Percentiles rank a stretch among this genome's conserved stretches.
phyloP scores from a whole-genome alignment of 2,113 vertebrate genomes.

The Phoenicopterus ruber region DNA sequence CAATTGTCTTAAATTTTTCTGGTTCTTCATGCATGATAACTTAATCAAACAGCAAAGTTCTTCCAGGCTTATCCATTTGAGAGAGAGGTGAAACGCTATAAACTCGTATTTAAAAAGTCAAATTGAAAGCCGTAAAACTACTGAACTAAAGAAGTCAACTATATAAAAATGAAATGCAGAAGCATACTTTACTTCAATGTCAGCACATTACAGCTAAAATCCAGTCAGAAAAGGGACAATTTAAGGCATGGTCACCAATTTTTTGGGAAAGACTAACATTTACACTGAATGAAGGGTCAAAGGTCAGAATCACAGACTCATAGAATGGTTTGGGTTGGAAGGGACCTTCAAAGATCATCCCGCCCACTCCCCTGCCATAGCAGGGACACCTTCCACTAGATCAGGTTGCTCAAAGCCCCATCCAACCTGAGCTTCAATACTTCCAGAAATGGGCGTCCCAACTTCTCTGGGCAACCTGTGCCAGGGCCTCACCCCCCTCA shows the following conservation, averaged over 20 bases:
- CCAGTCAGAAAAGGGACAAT: neutral
- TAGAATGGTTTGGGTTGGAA: neutral
- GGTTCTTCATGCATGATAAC: conserved; percentile 61
- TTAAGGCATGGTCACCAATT: neutral
- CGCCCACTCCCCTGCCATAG: rapidly evolving
- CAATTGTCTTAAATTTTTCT: conserved; percentile 74
- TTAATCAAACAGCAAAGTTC: conserved; percentile 74
- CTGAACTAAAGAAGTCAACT: conserved; percentile 3
- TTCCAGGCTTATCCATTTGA: conserved; percentile 32
- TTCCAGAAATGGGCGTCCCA: neutral
- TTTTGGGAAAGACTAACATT: neutral
- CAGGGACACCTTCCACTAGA: rapidly evolving
- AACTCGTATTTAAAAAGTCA: conserved; percentile 37
- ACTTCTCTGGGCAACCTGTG: neutral
- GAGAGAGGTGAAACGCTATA: conserved; percentile 31
- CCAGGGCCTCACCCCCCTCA: rapidly evolving
- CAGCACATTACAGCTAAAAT: neutral
- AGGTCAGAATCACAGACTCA: neutral
- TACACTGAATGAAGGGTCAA: neutral
- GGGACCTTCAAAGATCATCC: neutral
- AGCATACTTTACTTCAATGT: neutral
- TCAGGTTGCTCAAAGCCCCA: neutral
- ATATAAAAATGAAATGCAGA: neutral
- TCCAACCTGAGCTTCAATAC: neutral
- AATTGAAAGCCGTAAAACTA: conserved; percentile 26